phyloP scores from a whole-genome alignment of 2,888 invertebrate genomes.

The Ypsolopha scabrella region DNA sequence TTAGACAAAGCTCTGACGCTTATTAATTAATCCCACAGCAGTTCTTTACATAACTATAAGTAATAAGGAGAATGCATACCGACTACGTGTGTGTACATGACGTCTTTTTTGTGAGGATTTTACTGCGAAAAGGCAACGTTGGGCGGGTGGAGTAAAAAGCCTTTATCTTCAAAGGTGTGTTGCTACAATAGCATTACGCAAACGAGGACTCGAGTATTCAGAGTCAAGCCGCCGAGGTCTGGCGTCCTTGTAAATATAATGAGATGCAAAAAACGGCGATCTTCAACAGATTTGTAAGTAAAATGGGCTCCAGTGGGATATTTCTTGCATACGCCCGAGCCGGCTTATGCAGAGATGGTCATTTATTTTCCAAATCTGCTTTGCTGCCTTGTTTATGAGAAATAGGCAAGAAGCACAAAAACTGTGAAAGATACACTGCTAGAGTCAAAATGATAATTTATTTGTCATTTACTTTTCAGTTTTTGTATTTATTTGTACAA shows the following conservation, averaged over 20 bases:
- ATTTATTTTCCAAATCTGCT: too few relatives aligned
- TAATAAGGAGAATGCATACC: too few relatives aligned
- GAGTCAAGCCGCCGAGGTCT: constrained; percentile 20
- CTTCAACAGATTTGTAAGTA: constrained; percentile 27
- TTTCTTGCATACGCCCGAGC: background rate
- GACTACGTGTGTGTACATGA: background rate
- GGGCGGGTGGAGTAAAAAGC: constrained; percentile 15
- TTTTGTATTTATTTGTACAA: background rate
- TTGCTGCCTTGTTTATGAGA: too few relatives aligned
- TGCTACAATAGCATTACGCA: constrained; percentile 45
- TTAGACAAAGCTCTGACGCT: too few relatives aligned
- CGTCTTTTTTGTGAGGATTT: constrained; percentile 2
- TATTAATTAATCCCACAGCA: too few relatives aligned
- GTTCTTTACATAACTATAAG: too few relatives aligned
- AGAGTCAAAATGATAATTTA: too few relatives aligned
- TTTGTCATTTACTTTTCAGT: too few relatives aligned
- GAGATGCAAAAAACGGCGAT: constrained; percentile 36
- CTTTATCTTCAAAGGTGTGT: constrained; percentile 51
- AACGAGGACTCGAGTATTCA: constrained; percentile 44
- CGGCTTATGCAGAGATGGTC: too few relatives aligned
- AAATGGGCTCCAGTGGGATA: constrained; percentile 17
- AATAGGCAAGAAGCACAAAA: too few relatives aligned
- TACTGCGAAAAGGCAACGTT: constrained; percentile 34
- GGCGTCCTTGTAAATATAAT: constrained; percentile 31
- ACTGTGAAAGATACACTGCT: too few relatives aligned